Conservation (phyloP, 2,797 vertebrate genomes). For the Graptemys geographica region DNA sequence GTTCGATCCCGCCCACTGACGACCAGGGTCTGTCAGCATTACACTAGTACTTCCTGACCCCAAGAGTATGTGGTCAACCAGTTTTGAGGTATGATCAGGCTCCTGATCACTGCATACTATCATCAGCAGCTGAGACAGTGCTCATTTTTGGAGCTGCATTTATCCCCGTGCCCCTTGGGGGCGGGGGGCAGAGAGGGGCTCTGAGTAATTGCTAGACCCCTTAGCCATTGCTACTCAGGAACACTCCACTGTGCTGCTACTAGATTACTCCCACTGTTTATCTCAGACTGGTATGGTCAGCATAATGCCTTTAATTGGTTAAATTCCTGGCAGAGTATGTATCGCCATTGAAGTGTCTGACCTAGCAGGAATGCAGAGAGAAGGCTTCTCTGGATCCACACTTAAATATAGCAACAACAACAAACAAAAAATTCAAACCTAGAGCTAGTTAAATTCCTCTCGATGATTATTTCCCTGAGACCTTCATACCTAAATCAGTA, state of each 20-base stretch:
- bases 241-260: not conserved
- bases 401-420: not conserved
- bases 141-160: not conserved
- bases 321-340: not conserved
- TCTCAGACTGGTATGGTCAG: not conserved
- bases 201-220: not conserved
- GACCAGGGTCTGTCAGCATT: no score
- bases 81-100: not conserved
- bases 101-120: not conserved
- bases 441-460: not conserved
- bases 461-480: not conserved
- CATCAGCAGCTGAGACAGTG: not conserved
- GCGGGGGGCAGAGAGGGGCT: no score
- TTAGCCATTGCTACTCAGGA: not conserved
- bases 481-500: not conserved
- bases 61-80: not conserved
- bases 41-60: not conserved
- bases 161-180: no score
- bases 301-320: not conserved
- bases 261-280: not conserved
- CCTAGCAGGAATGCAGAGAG: not conserved
- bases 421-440: not conserved
- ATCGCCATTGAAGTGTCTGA: not conserved
- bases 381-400: not conserved
- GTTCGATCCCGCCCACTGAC: no score